These are phyloP conservation scores for Pteronotus mesoamericanus DNA, from an alignment of 2,797 vertebrate genomes.

Conservation along the genomic window DNA sequence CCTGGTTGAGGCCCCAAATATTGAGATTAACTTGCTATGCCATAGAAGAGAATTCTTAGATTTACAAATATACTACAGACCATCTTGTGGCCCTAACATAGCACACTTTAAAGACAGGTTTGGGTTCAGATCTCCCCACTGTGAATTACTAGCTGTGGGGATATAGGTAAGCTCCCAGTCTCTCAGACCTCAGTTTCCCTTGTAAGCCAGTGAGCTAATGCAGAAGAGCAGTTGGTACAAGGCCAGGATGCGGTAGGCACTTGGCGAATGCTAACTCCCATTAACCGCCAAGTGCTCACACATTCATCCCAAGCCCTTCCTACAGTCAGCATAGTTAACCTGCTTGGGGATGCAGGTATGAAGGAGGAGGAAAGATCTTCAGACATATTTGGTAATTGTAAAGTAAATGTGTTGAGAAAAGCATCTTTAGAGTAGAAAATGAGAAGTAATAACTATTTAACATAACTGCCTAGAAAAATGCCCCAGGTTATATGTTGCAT, in stretches of 20 bases:
- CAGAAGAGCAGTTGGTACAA: neutral
- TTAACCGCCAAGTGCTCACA: neutral
- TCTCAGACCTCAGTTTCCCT: neutral
- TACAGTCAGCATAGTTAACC: neutral
- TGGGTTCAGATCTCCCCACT: neutral
- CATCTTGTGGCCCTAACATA: neutral
- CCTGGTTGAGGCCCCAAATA: neutral
- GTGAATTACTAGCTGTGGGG: neutral
- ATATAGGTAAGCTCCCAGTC: neutral
- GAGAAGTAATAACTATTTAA: neutral
- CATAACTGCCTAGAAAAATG: neutral
- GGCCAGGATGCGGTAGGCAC: fast-evolving
- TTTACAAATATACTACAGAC: neutral
- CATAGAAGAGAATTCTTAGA: neutral
- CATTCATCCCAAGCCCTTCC: neutral
- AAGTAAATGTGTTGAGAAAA: neutral
- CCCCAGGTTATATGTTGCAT: neutral
- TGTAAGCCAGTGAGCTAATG: neutral
- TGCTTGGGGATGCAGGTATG: neutral
- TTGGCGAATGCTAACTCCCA: neutral
- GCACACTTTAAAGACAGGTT: neutral
- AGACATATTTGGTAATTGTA: neutral
- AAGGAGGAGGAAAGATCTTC: neutral
- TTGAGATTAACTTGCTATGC: neutral
- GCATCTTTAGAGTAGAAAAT: neutral